Percentiles rank a stretch among this genome's conserved stretches.
Conservation (phyloP, 2,888 invertebrate species). For the Epinotia demarniana region DNA sequence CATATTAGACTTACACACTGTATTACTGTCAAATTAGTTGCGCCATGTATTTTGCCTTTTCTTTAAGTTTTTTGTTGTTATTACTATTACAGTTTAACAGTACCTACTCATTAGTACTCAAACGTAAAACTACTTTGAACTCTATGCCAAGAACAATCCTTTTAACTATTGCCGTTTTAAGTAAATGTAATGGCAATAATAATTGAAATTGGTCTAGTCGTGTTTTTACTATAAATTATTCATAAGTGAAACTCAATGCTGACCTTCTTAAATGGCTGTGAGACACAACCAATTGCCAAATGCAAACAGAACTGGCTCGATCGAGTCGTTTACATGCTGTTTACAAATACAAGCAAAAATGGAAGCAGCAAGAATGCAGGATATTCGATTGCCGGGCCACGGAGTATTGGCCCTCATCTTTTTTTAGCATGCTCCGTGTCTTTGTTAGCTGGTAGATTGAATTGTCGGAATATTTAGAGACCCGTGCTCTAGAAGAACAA, state of each 20-base stretch:
- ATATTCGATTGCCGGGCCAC: conserved; percentile 38
- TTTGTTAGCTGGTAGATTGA: conserved; percentile 37
- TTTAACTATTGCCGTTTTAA: not conserved
- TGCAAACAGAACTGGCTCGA: conserved; percentile 39
- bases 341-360: conserved; percentile 40
- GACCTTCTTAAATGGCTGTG: conserved; percentile 6
- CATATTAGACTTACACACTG: too few species aligned
- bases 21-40: not conserved
- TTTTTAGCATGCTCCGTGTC: conserved; percentile 28
- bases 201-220: not conserved
- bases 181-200: not conserved
- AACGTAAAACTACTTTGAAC: not conserved
- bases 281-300: conserved; percentile 32
- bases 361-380: conserved; percentile 33
- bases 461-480: not conserved
- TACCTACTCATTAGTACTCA: not conserved
- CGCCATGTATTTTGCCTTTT: not conserved
- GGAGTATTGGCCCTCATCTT: conserved; percentile 19
- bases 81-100: not conserved
- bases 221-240: not conserved
- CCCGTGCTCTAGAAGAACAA: not conserved
- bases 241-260: conserved; percentile 1
- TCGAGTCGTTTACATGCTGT: conserved; percentile 43
- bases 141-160: not conserved
- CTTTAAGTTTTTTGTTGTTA: not conserved